Evolutionary conservation across 2,888 invertebrate species (phyloP), one percentile per base, ranked within the genome.

Genomic region (Trisateles emortualis): DNA sequence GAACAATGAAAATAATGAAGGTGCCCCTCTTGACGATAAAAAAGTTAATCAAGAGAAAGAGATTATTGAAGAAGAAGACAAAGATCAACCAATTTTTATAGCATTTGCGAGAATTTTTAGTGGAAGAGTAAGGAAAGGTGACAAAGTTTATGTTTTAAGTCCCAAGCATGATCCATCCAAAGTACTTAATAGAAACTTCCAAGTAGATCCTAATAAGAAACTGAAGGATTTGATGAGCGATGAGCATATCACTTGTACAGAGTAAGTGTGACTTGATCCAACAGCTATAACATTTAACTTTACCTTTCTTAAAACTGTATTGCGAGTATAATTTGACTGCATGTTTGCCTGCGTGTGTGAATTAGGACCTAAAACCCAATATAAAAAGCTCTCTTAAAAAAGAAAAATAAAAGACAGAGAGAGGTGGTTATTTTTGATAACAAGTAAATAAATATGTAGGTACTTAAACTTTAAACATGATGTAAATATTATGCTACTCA

Each of bases 21-120:
- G 69, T 13, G 47, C 50, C 22, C 60, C 74, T 53, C 58, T 75
- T 58, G 68, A 75, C 42, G 79, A 79, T 36, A 59, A 69, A 16
- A 68, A 64, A 13, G 83, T 86, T 32, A 75, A 73, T 10, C 64
- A 76, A 10, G 84, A 61, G 45, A 56, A 60, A 46, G 84, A 87
- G 63, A 84, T 89, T 33, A 75, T 78, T 57, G 65, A 49, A 53
- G 79, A 82, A 48, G 76, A 78, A 50, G 85, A 90, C 35, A 64
- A 78, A 17, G 94, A 95, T 41, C 92, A 94, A 43, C 95, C 95
- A 57, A 95, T 95, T 35, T 96, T 99, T 79, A 94, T 99, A 62
- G 99, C 98, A 0, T 98, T 99, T 90, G 98, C 98, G 13, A 94
- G 99, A 76, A 94, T 99, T 29, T 99, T 97, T 83, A 98, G 98